Percentiles rank a stretch among this genome's conserved stretches.
Conservation (phyloP, 2,888 invertebrate species). For the Leptarthrus brevirostris region DNA sequence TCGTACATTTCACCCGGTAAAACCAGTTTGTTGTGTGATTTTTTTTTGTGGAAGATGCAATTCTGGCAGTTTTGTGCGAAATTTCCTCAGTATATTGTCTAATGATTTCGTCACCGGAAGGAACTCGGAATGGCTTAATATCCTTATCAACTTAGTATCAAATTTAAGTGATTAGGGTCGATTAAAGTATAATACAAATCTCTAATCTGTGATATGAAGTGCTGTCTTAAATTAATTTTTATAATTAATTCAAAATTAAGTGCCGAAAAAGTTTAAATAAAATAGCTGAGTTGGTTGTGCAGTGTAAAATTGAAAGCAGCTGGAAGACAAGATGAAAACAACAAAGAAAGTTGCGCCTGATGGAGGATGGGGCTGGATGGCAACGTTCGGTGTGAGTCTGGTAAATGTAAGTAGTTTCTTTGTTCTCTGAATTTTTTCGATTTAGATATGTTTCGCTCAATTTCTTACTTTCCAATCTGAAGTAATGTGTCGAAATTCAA, state of each 20-base stretch:
- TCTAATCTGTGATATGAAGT: slow-evolving; percentile 44
- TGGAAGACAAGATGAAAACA: slow-evolving; percentile 63
- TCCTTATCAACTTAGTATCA: too few relatives aligned
- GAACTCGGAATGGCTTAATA: background rate
- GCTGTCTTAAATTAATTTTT: slow-evolving; percentile 24
- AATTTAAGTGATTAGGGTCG: slow-evolving; percentile 7
- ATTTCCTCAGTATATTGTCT: too few relatives aligned
- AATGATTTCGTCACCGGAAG: slow-evolving; percentile 18
- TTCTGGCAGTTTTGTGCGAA: too few relatives aligned
- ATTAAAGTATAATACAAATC: background rate
- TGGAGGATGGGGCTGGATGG: slow-evolving; percentile 92
- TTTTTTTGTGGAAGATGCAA: too few relatives aligned
- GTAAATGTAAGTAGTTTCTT: slow-evolving; percentile 78
- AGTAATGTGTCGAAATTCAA: too few relatives aligned
- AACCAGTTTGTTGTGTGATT: slow-evolving; percentile 38
- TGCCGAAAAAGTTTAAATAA: background rate
- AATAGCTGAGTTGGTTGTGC: background rate
- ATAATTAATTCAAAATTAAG: too few relatives aligned
- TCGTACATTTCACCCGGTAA: slow-evolving; percentile 29
- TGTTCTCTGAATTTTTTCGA: background rate
- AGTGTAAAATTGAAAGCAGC: slow-evolving; percentile 25
- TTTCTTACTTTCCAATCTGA: too few relatives aligned
- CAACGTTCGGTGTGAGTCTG: slow-evolving; percentile 83
- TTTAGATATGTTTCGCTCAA: too few relatives aligned
- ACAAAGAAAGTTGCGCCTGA: slow-evolving; percentile 82